Conservation (phyloP, 2,113 vertebrate species). For the Camarhynchus parvulus region DNA sequence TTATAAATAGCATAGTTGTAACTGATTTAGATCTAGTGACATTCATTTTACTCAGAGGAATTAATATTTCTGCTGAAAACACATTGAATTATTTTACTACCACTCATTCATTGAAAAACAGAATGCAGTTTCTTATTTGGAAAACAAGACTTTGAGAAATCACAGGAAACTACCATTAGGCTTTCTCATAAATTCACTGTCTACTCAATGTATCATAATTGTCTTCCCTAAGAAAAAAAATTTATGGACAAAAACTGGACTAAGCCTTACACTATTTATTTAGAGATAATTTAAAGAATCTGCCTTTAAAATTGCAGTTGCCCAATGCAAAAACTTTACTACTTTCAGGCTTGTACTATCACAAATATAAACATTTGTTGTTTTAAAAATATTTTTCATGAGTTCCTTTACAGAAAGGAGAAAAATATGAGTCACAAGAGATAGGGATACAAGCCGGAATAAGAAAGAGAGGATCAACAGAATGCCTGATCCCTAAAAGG, state of each 20-base stretch:
- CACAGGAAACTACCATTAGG: background rate
- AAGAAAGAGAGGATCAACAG: background rate
- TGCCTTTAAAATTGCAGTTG: background rate
- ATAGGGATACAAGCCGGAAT: background rate
- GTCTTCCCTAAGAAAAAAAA: background rate
- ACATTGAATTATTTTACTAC: background rate
- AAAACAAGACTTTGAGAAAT: background rate
- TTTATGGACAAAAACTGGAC: background rate
- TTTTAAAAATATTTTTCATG: background rate
- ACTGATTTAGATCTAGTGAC: background rate
- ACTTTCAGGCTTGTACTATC: background rate
- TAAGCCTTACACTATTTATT: background rate
- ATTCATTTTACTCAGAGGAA: background rate
- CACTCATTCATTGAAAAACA: background rate
- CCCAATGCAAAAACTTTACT: background rate
- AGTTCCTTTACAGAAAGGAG: background rate
- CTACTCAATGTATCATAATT: background rate
- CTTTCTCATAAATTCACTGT: background rate
- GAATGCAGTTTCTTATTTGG: background rate
- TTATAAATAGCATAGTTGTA: background rate
- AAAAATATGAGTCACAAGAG: background rate
- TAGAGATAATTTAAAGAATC: background rate
- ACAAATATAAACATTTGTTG: background rate
- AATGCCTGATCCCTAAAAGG: background rate
- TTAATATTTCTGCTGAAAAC: conserved; percentile 9